A percentile compares a stretch with the other conserved stretches of the same genome.
Evolutionary conservation across 2,113 vertebrate species (phyloP).

Genomic region (Piaya cayana): DNA sequence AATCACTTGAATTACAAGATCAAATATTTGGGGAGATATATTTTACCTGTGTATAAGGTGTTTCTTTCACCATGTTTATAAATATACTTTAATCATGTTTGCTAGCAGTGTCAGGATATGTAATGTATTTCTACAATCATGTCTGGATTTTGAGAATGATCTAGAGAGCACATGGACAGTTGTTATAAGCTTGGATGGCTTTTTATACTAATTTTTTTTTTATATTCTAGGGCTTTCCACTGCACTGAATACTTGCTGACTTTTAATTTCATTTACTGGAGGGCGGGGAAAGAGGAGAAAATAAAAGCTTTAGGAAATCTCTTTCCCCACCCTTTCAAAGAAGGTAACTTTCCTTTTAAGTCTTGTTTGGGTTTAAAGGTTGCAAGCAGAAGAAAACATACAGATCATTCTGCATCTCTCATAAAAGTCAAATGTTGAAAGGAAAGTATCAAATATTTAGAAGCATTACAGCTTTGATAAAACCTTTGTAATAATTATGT

Average conservation of each 20-base stretch:
- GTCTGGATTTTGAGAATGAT: not conserved
- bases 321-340: slow-evolving; percentile 27
- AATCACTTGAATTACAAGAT: not conserved
- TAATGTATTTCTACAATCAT: not conserved
- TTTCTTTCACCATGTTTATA: not conserved
- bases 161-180: not conserved
- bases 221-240: slow-evolving; percentile 13
- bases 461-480: not conserved
- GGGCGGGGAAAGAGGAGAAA: slow-evolving; percentile 33
- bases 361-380: not conserved
- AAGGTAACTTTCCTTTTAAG: not conserved
- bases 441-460: not conserved
- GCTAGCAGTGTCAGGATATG: not conserved
- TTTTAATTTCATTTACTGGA: slow-evolving; percentile 39
- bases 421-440: not conserved
- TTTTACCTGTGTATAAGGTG: not conserved
- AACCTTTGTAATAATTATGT: not conserved
- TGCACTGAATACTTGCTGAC: slow-evolving; percentile 9
- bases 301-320: slow-evolving; percentile 46
- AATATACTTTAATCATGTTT: not conserved
- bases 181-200: not conserved
- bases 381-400: not conserved
- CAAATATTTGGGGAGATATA: not conserved
- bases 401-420: not conserved
- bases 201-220: slow-evolving; percentile 20